Evolutionary conservation across 2,113 vertebrate species (phyloP), one percentile per base, ranked within the genome.

Genomic region (Neogobius melanostomus): DNA sequence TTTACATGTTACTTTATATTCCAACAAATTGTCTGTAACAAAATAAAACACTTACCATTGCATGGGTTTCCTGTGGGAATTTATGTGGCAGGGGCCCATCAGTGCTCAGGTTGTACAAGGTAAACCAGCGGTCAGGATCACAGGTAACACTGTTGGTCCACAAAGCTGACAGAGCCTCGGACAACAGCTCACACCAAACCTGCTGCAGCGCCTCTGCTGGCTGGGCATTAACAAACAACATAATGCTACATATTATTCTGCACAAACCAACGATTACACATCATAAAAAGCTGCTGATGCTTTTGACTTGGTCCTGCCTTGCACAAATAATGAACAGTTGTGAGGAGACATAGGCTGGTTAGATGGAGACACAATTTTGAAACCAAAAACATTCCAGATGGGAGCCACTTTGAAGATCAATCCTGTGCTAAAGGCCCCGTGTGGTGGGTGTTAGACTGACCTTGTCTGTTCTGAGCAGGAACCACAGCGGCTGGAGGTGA

Each of bases 111-210:
- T 94, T 93, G 76, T 83, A 92, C 96, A 96, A 99, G 1, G 89
- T 92, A 7, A 98, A 89, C 98, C 98, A 99, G 76, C 90, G 94
- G 17, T 97, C 93, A 46, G 95, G 95, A 70, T 95, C 90, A 0
- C 88, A 93, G 71, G 92, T 93, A 49, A 96, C 93, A 15, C 94
- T 95, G 85, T 94, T 95, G 65, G 75, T 95, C 98, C 97, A 99
- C 68, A 97, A 93, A 6, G 92, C 92, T 6, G 77, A 71, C 79
- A 98, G 91, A 0, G 86, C 92, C 69, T 95, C 94, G 3, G 83
- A 94, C 59, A 98, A 60, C 8, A 99, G 90, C 52, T 95, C 95
- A 50, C 94, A 94, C 89, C 95, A 96, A 66, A 97, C 84, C 81
- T 93, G 46, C 64, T 91, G 87, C 16, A 95, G 74, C 82, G 96